Base-by-base conservation (phyloP, 1,140 invertebrate genomes). In the Cheumatopsyche charites region DNA sequence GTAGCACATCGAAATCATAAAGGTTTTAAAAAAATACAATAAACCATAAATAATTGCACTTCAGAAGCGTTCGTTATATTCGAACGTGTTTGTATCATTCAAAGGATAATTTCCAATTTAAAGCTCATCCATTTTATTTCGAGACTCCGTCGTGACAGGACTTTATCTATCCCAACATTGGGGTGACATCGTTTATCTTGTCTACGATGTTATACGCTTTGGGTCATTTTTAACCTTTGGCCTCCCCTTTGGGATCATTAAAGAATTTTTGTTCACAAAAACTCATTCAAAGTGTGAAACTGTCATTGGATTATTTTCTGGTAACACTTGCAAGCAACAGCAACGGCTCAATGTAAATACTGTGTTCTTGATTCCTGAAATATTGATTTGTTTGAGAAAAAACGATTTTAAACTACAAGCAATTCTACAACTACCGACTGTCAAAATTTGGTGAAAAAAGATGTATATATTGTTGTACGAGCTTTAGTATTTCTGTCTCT, bases 101-200 rank as follows among this genome's bases (percentile, higher is more conserved):
- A 19, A 26, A 15, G 43, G 36, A 47, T 66, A 26, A 26, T 26
- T 55, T 47, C 42, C 66, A 68, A 68, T 68, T 68, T 55, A 68
- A 68, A 55, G 66, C 66, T 68, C 66, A 55, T 68, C 66, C 66
- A 68, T 68, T 68, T 68, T 68, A 68, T 68, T 68, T 58, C 15
- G 25, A 29, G 15, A 55, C 26, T 47, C 47, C 29, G 17, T 47
- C 13, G 42, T 68, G 66, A 68, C 66, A 68, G 66, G 66, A 45
- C 55, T 45, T 58, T 68, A 68, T 68, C 66, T 68, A 9, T 5
- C 47, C 9, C 11, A 26, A 47, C 66, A 36, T 43, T 45, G 45
- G 29, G 13, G 45, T 68, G 66, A 68, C 47, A 23, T 68, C 26
- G 6, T 47, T 68, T 68, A 68, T 68, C 66, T 68, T 41, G 63